Evolutionary conservation across 2,113 vertebrate genomes (phyloP), one percentile per base, ranked within the genome.

Genomic region (Oreochromis niloticus): DNA sequence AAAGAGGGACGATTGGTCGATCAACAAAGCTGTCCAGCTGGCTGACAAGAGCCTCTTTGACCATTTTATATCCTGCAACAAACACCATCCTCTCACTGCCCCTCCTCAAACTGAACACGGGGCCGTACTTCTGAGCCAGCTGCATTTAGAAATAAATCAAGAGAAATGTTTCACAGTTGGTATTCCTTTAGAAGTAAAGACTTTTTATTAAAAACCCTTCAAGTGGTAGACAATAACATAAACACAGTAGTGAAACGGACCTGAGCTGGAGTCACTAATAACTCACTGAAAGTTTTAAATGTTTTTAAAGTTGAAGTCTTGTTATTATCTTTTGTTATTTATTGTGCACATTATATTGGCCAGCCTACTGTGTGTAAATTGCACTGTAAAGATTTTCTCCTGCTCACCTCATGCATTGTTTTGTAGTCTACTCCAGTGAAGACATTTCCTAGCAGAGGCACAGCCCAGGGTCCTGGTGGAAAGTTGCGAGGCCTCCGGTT

Each of bases 41-140:
- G 68, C 90, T 95, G 16, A 97, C 48, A 1, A 98, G 96, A 34
- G 93, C 96, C 91, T 98, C 97, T 90, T 96, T 98, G 84, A 97
- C 81, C 95, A 97, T 89, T 48, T 92, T 93, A 46, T 96, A 87
- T 19, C 97, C 96, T 3, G 63, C 97, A n/a, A 98, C 1, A 2
- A 93, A 0, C 50, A 98, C 94, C 3, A 88, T 1, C 4, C 22
- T 68, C 1, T 59, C 0, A 3, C 4, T 32, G n/a, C 97, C 97
- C 46, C 91, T 0, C 0, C 92, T 22, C 6, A 96, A 0, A 54
- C 95, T 93, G 8, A 97, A 92, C 63, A 98, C 6, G 0, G 97
- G 94, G 12, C 98, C 97, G 0, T 97, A 97, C 75, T 94, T 91
- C 83, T 96, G 52, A 66, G 8, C 46, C 6, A 97, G 22, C 98